Conservation (phyloP, 2,113 vertebrate species). For the Phaetusa simplex region DNA sequence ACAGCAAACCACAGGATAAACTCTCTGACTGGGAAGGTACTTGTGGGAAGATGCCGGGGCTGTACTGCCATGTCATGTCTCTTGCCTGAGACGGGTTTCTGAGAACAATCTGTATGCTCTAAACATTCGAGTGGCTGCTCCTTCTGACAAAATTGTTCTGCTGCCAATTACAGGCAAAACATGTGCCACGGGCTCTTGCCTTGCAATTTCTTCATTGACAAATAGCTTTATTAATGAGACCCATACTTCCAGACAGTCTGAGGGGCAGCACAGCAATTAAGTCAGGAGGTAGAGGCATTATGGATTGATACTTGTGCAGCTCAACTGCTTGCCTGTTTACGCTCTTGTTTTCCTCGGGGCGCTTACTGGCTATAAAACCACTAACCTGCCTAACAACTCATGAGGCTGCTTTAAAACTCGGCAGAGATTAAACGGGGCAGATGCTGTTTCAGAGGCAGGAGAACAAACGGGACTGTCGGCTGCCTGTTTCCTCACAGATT, state of each 20-base stretch:
- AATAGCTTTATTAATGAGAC: background rate
- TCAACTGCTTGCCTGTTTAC: background rate
- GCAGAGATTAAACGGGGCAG: background rate
- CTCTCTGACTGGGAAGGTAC: background rate
- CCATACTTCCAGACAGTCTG: background rate
- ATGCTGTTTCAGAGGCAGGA: background rate
- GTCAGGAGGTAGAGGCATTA: background rate
- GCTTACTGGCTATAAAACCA: background rate
- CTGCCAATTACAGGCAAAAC: background rate
- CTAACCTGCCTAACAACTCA: background rate
- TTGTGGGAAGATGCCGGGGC: background rate
- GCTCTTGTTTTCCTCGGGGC: background rate
- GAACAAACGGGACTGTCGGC: background rate
- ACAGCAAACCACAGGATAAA: background rate
- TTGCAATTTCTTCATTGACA: background rate
- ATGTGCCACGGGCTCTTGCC: background rate
- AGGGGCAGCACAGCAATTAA: background rate
- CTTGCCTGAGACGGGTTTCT: background rate
- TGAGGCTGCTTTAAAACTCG: background rate
- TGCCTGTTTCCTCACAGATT: background rate
- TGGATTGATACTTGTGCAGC: background rate
- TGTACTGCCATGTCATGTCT: background rate
- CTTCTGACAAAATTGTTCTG: background rate
- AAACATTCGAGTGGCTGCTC: background rate
- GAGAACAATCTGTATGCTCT: constrained; percentile 9